Evolutionary conservation across 2,113 vertebrate species (phyloP).

Genomic region (human): GRCh38 chr22:37332501-37333000

Average conservation of each 20-base stretch:
- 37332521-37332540: conserved; percentile 78
- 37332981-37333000: not conserved
- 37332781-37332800: not conserved
- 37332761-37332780: conserved; percentile 66
- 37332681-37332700: conserved; percentile 84
- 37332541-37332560: conserved; percentile 80
- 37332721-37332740: conserved; percentile 81
- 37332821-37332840: not conserved
- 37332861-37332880: rapidly evolving
- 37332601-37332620: conserved; percentile 22
- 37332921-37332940: not conserved
- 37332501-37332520: conserved; percentile 65
- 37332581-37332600: conserved; percentile 38
- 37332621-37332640: conserved; percentile 72
- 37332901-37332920: not conserved
- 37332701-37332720: conserved; percentile 79
- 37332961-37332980: not conserved
- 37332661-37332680: conserved; percentile 72
- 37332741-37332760: conserved; percentile 81
- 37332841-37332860: not conserved
- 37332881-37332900: not conserved
- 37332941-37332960: not conserved
- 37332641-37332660: conserved; percentile 46
- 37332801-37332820: not conserved
- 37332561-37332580: conserved; percentile 74